Evolutionary conservation across 37 sponge, comb jelly and placozoan species (phyloP).

Genomic region (Agelas oroides): DNA sequence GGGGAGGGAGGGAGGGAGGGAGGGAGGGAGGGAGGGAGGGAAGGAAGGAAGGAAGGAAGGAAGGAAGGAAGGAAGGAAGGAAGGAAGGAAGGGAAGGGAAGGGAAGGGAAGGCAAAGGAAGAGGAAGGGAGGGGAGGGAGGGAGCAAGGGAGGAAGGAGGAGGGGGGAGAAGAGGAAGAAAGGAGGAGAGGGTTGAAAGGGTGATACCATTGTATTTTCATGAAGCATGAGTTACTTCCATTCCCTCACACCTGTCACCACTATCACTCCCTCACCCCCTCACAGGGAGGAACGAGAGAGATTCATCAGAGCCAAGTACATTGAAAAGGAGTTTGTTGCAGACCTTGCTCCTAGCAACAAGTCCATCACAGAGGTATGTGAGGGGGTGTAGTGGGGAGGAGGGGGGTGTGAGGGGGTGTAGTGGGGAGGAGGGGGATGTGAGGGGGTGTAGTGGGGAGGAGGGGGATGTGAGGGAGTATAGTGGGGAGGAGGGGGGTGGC

Average conservation of each 20-base stretch:
- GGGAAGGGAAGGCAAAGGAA: no score
- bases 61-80: constrained; percentile 33
- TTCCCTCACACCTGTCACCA: background rate
- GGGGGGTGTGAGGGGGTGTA: constrained; percentile 33
- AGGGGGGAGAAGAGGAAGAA: no score
- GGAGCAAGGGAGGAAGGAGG: no score
- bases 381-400: constrained; percentile 31
- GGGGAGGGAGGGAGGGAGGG: constrained; percentile 41
- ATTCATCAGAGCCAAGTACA: constrained; percentile 91
- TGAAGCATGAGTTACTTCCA: background rate
- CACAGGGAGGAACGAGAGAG: constrained; percentile 88
- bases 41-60: constrained; percentile 31
- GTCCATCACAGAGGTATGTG: constrained; percentile 64
- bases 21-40: constrained; percentile 45
- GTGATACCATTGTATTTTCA: no score
- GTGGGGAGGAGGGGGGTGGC: constrained; percentile 70
- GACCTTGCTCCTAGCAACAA: constrained; percentile 38
- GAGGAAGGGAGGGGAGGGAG: no score
- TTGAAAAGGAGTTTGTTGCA: constrained; percentile 79
- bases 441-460: constrained; percentile 31
- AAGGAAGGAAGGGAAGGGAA: constrained; percentile 6
- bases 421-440: background rate
- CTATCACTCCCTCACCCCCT: background rate
- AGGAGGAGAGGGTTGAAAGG: no score
- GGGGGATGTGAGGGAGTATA: constrained; percentile 72